Conservation (phyloP, 2,888 invertebrate genomes). For the Rhingia campestris region DNA sequence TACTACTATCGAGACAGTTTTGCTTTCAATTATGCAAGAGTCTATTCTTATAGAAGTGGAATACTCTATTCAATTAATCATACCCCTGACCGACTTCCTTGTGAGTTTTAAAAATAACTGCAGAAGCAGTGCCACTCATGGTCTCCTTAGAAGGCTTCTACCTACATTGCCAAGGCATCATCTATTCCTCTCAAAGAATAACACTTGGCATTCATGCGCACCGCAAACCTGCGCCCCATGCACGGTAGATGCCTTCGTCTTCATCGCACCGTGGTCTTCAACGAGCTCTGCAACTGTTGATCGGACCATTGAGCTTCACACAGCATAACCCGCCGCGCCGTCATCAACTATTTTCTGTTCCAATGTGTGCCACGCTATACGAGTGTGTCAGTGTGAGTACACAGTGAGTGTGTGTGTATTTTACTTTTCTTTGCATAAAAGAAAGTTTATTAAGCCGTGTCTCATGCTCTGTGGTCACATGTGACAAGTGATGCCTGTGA, state of each 20-base stretch:
- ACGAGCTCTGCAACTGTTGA: slow-evolving; percentile 20
- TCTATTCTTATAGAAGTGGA: too few species aligned
- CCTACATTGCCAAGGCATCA: too few species aligned
- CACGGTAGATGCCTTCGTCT: neutral
- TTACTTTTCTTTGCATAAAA: slow-evolving; percentile 63
- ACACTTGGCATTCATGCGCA: too few species aligned
- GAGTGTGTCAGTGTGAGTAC: neutral
- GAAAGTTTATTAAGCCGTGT: slow-evolving; percentile 58
- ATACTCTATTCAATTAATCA: too few species aligned
- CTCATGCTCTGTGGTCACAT: slow-evolving; percentile 20
- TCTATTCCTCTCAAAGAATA: too few species aligned
- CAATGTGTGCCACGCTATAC: slow-evolving; percentile 3
- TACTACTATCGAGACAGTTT: too few species aligned
- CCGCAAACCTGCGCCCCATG: too few species aligned
- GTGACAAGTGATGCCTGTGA: neutral
- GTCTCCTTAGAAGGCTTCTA: too few species aligned
- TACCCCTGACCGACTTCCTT: too few species aligned
- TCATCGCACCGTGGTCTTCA: slow-evolving; percentile 28
- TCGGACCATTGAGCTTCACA: slow-evolving; percentile 52
- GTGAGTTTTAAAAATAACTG: too few species aligned
- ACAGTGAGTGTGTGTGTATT: slow-evolving; percentile 1
- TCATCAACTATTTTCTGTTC: slow-evolving; percentile 6
- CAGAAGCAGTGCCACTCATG: too few species aligned
- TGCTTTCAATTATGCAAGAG: too few species aligned
- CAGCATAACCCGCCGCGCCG: slow-evolving; percentile 18